Percentiles rank a stretch among this genome's conserved stretches.
Conservation (phyloP, 2,113 vertebrate species). For the Rhabdornis inornatus region DNA sequence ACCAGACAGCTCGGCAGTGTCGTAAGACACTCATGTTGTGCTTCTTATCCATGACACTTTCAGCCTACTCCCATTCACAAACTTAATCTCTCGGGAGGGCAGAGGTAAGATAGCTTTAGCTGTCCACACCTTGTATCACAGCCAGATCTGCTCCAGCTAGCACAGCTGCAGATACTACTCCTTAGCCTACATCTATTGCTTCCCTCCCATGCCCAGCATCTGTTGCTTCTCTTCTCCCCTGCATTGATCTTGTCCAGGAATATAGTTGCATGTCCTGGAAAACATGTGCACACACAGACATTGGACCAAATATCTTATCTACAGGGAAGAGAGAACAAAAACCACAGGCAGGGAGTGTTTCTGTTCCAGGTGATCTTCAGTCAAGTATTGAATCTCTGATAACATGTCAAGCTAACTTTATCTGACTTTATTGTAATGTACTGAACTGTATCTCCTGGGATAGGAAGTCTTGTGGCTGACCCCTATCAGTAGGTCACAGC, state of each 20-base stretch:
- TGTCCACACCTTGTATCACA: neutral
- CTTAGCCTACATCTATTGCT: neutral
- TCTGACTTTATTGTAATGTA: neutral
- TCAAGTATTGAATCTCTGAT: neutral
- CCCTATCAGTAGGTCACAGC: neutral
- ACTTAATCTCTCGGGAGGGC: neutral
- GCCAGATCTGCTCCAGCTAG: neutral
- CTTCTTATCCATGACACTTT: neutral
- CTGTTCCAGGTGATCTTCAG: neutral
- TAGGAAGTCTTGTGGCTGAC: neutral
- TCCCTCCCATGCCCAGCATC: neutral
- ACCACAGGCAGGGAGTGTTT: neutral
- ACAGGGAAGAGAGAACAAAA: neutral
- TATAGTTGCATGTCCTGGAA: neutral
- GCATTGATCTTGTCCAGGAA: neutral
- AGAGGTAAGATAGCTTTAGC: neutral
- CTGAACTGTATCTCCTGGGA: neutral
- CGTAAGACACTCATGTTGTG: neutral
- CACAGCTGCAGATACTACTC: neutral
- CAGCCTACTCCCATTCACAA: neutral
- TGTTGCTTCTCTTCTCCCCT: neutral
- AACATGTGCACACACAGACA: neutral
- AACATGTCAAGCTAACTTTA: neutral
- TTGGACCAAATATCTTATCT: slow-evolving; percentile 27
- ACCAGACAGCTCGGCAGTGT: neutral